Evolutionary conservation across 2,113 vertebrate genomes (phyloP), one percentile per base, ranked within the genome.

Genomic region (Asarcornis scutulata): DNA sequence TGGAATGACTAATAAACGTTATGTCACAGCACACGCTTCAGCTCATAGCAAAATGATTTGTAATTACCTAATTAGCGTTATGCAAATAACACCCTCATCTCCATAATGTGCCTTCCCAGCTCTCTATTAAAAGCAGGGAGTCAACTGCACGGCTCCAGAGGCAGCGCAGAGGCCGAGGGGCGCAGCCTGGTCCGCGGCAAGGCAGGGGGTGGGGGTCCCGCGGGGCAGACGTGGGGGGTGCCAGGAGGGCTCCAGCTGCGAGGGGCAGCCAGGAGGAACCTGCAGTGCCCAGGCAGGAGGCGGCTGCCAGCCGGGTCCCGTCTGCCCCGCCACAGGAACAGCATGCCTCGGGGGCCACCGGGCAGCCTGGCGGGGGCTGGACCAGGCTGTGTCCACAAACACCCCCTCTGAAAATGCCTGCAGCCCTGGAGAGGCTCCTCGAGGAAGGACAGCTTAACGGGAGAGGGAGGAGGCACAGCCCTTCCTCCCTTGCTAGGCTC

Each of bases 1-100:
- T 97, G 96, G 96, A 89, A 96, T 94, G 97, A 97, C 96, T 97
- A 95, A 94, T 97, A 97, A 96, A 97, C 97, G 95, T 97, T 96
- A 97, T 97, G 97, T 98, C 97, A 96, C 95, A 97, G 98, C 98
- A 97, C 98, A 98, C 97, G 97, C 98, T 98, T 95, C 94, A 98
- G 97, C 98, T 98, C 98, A 97, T 98, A 98, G 98, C 98, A 98
- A 98, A 98, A 98, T 98, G 98, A 98, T 98, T 98, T 98, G 98
- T 98, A 98, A 99, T 98, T 98, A 98, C 98, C 98, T 98, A 98
- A 99, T 98, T 98, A 99, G 98, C 97, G 98, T 98, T 98, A 98
- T 98, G 98, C 98, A 98, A 98, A 98, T 98, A 98, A 98, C 96
- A 96, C 94, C 96, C 97, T 98, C 95, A 98, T 98, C 97, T 96